A percentile compares a stretch with the other conserved stretches of the same genome.
These are phyloP conservation scores for Pachyrhynchus sulphureomaculatus DNA, from an alignment of 1,140 invertebrate genomes.

Conservation along the genomic window DNA sequence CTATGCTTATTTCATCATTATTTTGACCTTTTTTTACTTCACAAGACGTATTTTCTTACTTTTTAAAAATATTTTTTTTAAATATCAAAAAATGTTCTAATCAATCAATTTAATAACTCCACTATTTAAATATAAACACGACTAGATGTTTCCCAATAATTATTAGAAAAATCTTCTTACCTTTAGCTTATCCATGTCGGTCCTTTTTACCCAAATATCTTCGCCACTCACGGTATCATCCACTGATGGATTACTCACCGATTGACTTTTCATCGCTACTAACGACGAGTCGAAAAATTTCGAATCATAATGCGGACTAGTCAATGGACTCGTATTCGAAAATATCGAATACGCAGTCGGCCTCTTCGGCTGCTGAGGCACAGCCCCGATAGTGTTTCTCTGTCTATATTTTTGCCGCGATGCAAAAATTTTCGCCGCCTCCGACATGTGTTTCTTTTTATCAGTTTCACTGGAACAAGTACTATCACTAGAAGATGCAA, in stretches of 20 bases:
- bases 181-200: conserved; percentile 52
- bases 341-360: conserved; percentile 58
- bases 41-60: too few species aligned
- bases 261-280: conserved; percentile 76
- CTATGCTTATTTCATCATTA: too few species aligned
- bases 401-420: conserved; percentile 51
- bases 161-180: conserved; percentile 40
- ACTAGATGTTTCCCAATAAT: too few species aligned
- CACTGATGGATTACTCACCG: conserved; percentile 63
- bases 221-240: conserved; percentile 58
- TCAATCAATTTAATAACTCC: too few species aligned
- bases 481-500: background rate
- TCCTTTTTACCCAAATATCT: conserved; percentile 70
- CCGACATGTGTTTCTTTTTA: conserved; percentile 32
- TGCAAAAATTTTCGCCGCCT: conserved; percentile 47
- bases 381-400: conserved; percentile 63
- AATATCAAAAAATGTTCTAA: too few species aligned
- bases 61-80: too few species aligned
- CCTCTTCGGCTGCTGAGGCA: conserved; percentile 58
- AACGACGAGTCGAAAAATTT: conserved; percentile 78
- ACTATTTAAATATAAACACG: too few species aligned
- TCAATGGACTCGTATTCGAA: conserved; percentile 50
- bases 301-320: conserved; percentile 72
- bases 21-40: too few species aligned
- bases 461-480: background rate